Conservation (phyloP, 2,888 invertebrate genomes). For the Amphiduros pacificus region DNA sequence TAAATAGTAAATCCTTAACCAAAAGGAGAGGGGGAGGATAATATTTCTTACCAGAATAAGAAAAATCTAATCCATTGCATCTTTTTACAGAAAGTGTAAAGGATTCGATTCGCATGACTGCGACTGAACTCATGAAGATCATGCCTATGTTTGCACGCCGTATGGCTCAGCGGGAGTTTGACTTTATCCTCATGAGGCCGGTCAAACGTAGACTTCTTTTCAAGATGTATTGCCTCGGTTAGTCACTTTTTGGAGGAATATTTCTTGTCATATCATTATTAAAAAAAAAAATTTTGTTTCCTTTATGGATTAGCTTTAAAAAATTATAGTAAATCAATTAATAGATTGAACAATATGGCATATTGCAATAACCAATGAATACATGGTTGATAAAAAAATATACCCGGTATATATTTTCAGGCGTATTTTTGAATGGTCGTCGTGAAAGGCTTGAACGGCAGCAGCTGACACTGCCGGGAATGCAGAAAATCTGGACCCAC, state of each 20-base stretch:
- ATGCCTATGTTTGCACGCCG: constrained; percentile 49
- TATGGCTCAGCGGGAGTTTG: constrained; percentile 52
- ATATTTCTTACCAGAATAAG: too few species aligned
- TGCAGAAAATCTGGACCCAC: constrained; percentile 18
- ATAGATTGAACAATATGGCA: neutral
- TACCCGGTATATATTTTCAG: constrained; percentile 30
- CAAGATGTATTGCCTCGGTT: constrained; percentile 45
- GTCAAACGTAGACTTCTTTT: constrained; percentile 46
- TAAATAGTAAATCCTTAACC: too few species aligned
- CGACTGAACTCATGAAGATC: constrained; percentile 44
- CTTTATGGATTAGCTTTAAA: neutral
- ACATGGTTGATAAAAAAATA: neutral
- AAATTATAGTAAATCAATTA: too few species aligned
- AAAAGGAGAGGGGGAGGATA: too few species aligned
- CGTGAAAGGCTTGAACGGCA: constrained; percentile 39
- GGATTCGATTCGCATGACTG: constrained; percentile 45
- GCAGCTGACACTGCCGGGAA: constrained; percentile 34
- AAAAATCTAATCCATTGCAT: too few species aligned
- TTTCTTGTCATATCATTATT: neutral
- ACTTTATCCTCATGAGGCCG: constrained; percentile 47
- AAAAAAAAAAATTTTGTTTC: neutral
- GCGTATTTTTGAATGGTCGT: constrained; percentile 47
- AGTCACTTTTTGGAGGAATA: neutral
- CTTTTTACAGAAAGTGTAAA: constrained; percentile 48
- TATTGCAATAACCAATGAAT: neutral